These are phyloP conservation scores for Chaitophorus viminalis DNA, from an alignment of 2,888 invertebrate species.

Conservation along the genomic window DNA sequence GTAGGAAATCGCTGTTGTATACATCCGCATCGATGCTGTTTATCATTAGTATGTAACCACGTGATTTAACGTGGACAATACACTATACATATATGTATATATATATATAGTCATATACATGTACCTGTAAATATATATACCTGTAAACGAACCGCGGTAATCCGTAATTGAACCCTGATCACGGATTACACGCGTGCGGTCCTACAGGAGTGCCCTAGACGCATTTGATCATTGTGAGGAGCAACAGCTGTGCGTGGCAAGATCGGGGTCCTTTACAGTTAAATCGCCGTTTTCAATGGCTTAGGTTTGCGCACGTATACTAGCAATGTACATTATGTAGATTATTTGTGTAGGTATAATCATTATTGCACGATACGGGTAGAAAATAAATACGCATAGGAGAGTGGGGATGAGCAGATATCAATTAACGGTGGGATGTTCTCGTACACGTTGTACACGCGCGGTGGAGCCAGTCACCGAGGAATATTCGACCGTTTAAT, in stretches of 20 bases:
- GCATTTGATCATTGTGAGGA: slow-evolving; percentile 36
- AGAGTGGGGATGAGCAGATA: no score
- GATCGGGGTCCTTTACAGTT: neutral
- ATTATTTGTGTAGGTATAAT: neutral
- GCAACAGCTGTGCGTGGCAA: slow-evolving; percentile 10
- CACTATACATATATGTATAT: no score
- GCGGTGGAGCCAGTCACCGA: no score
- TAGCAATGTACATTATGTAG: no score
- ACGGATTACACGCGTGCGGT: slow-evolving; percentile 4
- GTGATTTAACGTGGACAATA: neutral
- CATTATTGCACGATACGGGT: neutral
- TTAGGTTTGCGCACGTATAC: neutral
- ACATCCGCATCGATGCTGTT: neutral
- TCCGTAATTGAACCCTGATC: slow-evolving; percentile 8
- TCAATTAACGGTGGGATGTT: no score
- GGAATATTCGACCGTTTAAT: no score
- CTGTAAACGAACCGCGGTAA: slow-evolving; percentile 4
- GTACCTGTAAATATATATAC: no score
- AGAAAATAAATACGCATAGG: neutral
- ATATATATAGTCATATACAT: no score
- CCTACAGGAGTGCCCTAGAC: neutral
- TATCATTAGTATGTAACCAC: neutral
- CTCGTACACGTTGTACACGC: no score
- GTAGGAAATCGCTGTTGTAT: no score
- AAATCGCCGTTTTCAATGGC: neutral